phyloP scores from a whole-genome alignment of 2,888 invertebrate species.

The Orthosia gracilis region DNA sequence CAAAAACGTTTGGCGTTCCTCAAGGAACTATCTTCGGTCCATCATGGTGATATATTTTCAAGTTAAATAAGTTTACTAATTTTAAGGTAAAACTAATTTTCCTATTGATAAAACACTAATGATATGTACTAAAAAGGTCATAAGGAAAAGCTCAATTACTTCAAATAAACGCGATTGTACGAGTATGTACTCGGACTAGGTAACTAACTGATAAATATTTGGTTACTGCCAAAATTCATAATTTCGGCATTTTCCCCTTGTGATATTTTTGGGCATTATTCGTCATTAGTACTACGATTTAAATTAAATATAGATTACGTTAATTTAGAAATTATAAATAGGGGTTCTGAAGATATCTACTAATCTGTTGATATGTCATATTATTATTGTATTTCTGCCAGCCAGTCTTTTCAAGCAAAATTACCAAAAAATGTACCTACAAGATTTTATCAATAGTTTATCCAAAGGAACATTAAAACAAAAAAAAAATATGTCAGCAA shows the following conservation, averaged over 20 bases:
- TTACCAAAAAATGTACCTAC: too few relatives aligned
- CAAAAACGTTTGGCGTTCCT: background rate
- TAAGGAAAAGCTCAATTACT: background rate
- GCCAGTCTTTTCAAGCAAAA: too few relatives aligned
- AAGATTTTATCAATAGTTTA: background rate
- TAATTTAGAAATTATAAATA: background rate
- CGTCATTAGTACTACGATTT: background rate
- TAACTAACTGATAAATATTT: background rate
- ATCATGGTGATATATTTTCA: background rate
- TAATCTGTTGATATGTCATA: background rate
- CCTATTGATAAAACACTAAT: background rate
- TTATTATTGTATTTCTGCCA: too few relatives aligned
- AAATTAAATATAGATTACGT: background rate
- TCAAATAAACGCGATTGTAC: conserved; percentile 7
- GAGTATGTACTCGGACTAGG: background rate
- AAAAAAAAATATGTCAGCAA: background rate
- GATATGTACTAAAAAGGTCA: background rate
- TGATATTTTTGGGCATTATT: background rate
- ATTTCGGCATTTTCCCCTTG: background rate
- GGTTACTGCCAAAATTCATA: background rate
- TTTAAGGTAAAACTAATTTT: background rate
- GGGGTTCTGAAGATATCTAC: background rate
- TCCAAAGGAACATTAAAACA: background rate
- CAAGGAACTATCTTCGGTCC: conserved; percentile 1
- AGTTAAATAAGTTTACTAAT: background rate